Evolutionary conservation across 2,888 invertebrate species (phyloP).

Genomic region (Invenusta paracnida): DNA sequence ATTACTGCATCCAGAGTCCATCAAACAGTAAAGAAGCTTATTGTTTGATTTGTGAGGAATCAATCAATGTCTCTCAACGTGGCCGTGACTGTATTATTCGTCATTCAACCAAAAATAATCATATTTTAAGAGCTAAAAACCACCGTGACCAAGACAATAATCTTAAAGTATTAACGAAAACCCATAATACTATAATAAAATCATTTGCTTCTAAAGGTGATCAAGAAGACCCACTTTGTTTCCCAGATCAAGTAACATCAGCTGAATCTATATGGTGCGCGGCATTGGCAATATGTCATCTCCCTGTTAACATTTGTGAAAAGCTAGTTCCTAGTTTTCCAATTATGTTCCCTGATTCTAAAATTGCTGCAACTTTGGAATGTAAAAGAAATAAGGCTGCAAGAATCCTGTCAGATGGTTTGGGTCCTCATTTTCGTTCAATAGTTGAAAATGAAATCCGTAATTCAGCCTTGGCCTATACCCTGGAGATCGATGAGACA

Average conservation of each 20-base stretch:
- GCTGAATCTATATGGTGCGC: constrained; percentile 19
- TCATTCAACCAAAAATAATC: constrained; percentile 9
- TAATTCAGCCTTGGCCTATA: neutral
- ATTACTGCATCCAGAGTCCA: neutral
- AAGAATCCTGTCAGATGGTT: constrained; percentile 18
- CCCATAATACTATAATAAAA: neutral
- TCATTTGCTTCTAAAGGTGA: neutral
- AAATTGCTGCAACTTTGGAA: neutral
- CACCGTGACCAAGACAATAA: neutral
- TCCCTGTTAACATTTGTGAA: constrained; percentile 16
- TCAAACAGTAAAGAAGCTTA: neutral
- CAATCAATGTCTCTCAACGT: neutral
- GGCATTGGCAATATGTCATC: neutral
- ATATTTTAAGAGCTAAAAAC: neutral
- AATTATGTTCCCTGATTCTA: constrained; percentile 9
- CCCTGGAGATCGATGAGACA: constrained; percentile 24
- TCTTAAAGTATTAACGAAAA: neutral
- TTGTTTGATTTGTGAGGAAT: constrained; percentile 14
- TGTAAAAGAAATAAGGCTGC: neutral
- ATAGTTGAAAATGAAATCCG: constrained; percentile 1
- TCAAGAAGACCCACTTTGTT: neutral
- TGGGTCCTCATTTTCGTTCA: neutral
- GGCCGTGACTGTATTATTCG: neutral
- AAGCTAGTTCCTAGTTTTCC: neutral
- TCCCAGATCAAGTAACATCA: neutral